A percentile compares a stretch with the other conserved stretches of the same genome.
Evolutionary conservation across 1,140 invertebrate genomes (phyloP).

Genomic region (Magallana ariakensis): DNA sequence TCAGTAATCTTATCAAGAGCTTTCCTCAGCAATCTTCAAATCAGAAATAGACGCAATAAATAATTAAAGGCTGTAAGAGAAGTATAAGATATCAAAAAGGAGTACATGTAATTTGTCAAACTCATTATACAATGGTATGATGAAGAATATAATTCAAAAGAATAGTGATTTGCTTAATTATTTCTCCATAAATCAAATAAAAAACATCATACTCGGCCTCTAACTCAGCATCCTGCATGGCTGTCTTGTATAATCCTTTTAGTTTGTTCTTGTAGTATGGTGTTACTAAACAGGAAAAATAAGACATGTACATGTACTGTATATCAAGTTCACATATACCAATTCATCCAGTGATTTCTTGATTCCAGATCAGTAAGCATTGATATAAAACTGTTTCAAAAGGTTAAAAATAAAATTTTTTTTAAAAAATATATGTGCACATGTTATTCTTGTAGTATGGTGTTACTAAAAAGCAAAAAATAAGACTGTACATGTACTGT

Average conservation of each 20-base stretch:
- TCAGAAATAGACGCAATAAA: neutral
- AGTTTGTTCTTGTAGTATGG: slow-evolving; percentile 85
- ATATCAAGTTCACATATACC: too few species aligned
- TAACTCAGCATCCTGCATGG: slow-evolving; percentile 88
- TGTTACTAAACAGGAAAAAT: slow-evolving; percentile 76
- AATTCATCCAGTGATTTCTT: too few species aligned
- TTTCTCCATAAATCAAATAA: neutral
- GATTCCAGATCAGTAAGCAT: too few species aligned
- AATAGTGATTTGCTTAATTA: neutral
- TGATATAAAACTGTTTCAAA: too few species aligned
- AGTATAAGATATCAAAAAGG: too few species aligned
- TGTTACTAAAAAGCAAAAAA: slow-evolving; percentile 77
- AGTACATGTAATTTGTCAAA: too few species aligned
- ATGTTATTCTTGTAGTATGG: slow-evolving; percentile 72
- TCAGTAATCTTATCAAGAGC: slow-evolving; percentile 93
- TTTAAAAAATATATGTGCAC: too few species aligned
- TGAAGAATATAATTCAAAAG: neutral
- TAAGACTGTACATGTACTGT: too few species aligned
- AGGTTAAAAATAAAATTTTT: too few species aligned
- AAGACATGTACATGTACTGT: too few species aligned
- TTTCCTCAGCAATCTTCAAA: slow-evolving; percentile 84
- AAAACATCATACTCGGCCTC: slow-evolving; percentile 86
- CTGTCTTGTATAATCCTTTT: slow-evolving; percentile 89
- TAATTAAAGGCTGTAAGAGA: too few species aligned
- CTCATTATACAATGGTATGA: too few species aligned